A percentile compares a stretch with the other conserved stretches of the same genome.
Evolutionary conservation across 2,797 vertebrate species (phyloP).

Genomic region (Cossypha niveicapilla): DNA sequence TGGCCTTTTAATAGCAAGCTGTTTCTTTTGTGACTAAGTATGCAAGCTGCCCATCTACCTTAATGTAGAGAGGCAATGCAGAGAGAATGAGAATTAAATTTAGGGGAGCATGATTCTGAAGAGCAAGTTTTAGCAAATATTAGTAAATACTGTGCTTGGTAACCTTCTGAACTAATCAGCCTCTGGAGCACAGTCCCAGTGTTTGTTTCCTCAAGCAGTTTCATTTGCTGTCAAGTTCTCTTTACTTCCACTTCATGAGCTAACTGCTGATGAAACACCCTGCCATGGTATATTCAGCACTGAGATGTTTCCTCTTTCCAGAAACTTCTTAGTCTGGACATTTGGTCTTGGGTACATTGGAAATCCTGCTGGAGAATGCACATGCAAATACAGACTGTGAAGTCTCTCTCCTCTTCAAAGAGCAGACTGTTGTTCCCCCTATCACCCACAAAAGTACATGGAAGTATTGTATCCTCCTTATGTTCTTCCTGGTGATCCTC

Average conservation of each 20-base stretch:
- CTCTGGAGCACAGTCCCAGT: neutral
- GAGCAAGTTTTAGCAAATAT: neutral
- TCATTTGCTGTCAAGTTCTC: neutral
- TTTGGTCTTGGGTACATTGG: neutral
- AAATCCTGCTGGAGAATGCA: neutral
- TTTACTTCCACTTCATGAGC: neutral
- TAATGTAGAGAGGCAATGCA: neutral
- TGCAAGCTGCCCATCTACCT: neutral
- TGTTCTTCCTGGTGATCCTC: constrained; percentile 30
- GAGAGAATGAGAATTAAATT: neutral
- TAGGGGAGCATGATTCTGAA: neutral
- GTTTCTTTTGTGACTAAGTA: neutral
- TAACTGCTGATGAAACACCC: neutral
- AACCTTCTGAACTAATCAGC: neutral
- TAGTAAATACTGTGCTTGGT: neutral
- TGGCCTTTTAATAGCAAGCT: neutral
- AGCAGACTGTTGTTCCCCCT: constrained; percentile 14
- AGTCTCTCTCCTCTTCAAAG: neutral
- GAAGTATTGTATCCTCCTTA: neutral
- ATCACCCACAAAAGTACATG: neutral
- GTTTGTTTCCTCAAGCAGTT: neutral
- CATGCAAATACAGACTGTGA: neutral
- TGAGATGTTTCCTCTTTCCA: neutral
- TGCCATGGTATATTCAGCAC: neutral
- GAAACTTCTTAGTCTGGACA: neutral